Evolutionary conservation across 2,888 invertebrate genomes (phyloP).

Genomic region (Uropetala carovei): DNA sequence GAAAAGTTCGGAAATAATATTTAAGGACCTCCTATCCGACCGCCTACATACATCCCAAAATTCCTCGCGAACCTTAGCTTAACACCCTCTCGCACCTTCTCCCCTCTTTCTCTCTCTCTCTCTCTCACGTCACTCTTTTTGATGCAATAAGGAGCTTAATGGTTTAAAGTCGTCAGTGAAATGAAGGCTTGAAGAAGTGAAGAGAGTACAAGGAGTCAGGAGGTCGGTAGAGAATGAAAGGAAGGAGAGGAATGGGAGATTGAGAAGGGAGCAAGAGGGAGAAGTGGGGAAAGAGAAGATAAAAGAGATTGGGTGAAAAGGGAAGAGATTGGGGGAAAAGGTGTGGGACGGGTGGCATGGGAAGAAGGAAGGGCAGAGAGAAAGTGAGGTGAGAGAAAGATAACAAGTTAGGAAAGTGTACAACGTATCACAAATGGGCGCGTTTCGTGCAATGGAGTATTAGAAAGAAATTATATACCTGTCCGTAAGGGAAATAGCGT

Average conservation of each 20-base stretch:
- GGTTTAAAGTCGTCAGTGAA: slow-evolving; percentile 6
- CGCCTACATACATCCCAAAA: neutral
- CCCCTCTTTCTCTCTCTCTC: neutral
- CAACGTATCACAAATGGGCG: too few species aligned
- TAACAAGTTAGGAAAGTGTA: neutral
- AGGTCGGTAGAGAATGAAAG: too few species aligned
- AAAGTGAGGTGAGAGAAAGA: neutral
- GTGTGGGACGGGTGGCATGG: neutral
- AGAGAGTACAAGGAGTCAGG: too few species aligned
- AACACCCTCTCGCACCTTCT: too few species aligned
- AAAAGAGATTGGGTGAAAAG: neutral
- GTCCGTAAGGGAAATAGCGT: too few species aligned
- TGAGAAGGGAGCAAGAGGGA: too few species aligned
- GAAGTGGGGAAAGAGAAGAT: too few species aligned
- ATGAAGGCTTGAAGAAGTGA: neutral
- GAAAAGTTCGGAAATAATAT: neutral
- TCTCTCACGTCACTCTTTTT: slow-evolving; percentile 22
- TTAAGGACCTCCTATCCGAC: neutral
- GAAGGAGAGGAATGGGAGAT: too few species aligned
- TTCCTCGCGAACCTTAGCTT: neutral
- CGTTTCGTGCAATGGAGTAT: too few species aligned
- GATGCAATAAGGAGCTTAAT: slow-evolving; percentile 27
- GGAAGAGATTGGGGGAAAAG: neutral
- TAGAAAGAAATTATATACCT: too few species aligned
- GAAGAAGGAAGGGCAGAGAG: neutral